Evolutionary conservation across 2,888 invertebrate genomes (phyloP).

Genomic region (Pegoplata infirma): DNA sequence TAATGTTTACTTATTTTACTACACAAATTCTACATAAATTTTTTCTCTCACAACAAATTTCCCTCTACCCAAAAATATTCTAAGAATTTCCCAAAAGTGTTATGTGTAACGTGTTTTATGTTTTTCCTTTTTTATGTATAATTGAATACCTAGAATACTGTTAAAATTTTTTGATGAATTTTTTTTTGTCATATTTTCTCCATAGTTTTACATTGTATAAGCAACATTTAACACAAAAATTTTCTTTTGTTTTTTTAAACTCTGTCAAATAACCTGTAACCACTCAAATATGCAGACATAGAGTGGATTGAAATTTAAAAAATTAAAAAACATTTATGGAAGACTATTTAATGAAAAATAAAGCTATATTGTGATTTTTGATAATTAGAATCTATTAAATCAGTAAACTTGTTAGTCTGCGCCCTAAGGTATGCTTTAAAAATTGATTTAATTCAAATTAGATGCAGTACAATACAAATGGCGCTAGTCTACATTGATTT

Average conservation of each 20-base stretch:
- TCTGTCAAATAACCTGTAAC: constrained; percentile 43
- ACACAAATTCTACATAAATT: no score
- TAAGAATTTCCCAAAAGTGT: not conserved
- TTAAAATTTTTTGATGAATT: not conserved
- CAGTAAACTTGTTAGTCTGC: no score
- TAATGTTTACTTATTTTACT: no score
- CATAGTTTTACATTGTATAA: not conserved
- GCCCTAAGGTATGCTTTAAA: no score
- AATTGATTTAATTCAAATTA: no score
- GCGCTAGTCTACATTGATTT: no score
- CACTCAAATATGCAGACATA: not conserved
- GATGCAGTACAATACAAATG: no score
- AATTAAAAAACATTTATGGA: no score
- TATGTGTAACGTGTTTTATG: not conserved
- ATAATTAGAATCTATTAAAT: no score
- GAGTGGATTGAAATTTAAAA: not conserved
- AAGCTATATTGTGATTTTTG: no score
- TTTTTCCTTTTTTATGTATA: not conserved
- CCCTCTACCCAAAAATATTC: not conserved
- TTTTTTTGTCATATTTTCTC: not conserved
- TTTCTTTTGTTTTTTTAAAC: not conserved
- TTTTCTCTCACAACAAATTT: no score
- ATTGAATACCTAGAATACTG: not conserved
- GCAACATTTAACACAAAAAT: not conserved
- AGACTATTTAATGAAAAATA: no score